These are phyloP conservation scores for Dinothrombium tinctorium DNA, from an alignment of 1,140 invertebrate species.

Conservation along the genomic window DNA sequence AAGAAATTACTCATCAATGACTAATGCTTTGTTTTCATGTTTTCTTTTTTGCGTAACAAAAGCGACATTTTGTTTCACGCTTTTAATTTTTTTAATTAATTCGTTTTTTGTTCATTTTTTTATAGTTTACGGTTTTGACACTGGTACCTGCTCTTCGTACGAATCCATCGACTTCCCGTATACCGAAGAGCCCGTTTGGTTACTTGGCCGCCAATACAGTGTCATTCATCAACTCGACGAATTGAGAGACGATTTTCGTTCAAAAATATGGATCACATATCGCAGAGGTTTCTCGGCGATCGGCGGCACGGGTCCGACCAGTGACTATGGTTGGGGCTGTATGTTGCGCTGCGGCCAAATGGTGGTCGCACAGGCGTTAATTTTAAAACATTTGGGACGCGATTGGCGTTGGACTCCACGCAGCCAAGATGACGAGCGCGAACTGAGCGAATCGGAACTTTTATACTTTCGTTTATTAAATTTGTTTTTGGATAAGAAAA, in stretches of 20 bases:
- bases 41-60: no score
- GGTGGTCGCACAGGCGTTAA: constrained; percentile 50
- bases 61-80: no score
- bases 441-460: constrained; percentile 22
- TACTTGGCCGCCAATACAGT: constrained; percentile 64
- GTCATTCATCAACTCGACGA: constrained; percentile 54
- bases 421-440: constrained; percentile 11
- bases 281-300: constrained; percentile 71
- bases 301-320: constrained; percentile 38
- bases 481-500: constrained; percentile 71
- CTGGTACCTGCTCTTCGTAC: no score
- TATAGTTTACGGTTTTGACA: no score
- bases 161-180: no score
- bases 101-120: no score
- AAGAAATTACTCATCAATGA: no score
- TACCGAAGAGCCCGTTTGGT: no score
- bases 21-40: no score
- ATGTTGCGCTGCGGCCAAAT: constrained; percentile 74
- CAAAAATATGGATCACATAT: constrained; percentile 83
- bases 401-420: constrained; percentile 36
- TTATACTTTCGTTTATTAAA: constrained; percentile 64
- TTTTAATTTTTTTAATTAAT: no score
- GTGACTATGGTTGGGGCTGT: constrained; percentile 67
- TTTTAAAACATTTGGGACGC: constrained; percentile 48
- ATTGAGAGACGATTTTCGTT: constrained; percentile 53